Evolutionary conservation across 2,888 invertebrate genomes (phyloP).

Genomic region (Euzophera pinguis): DNA sequence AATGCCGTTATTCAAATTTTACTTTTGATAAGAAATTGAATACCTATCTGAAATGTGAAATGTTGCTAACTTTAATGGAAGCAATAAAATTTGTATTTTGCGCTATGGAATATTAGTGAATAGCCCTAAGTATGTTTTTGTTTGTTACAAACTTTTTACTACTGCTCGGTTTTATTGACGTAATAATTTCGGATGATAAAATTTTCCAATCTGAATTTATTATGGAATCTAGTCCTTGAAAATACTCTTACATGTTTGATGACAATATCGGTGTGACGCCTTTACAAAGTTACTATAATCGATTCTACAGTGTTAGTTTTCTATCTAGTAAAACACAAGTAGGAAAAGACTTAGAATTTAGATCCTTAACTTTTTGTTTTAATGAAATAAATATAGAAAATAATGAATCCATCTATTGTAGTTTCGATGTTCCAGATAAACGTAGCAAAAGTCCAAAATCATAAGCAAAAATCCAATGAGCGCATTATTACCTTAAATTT

Average conservation of each 20-base stretch:
- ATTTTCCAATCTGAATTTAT: no score
- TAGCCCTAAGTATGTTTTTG: slow-evolving; percentile 1
- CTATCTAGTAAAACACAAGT: no score
- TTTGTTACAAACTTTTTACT: slow-evolving; percentile 4
- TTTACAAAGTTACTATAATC: no score
- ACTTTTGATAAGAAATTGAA: slow-evolving; percentile 69
- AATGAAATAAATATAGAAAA: no score
- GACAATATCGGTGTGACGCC: no score
- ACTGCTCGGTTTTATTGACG: not conserved
- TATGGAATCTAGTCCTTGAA: no score
- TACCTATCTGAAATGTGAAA: slow-evolving; percentile 54
- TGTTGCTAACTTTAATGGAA: slow-evolving; percentile 49
- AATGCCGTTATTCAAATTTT: slow-evolving; percentile 68
- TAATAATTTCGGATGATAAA: not conserved
- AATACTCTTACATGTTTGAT: no score
- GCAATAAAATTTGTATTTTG: slow-evolving; percentile 39
- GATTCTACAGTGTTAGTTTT: no score
- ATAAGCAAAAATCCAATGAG: not conserved
- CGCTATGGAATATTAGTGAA: slow-evolving; percentile 6
- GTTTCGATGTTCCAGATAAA: not conserved
- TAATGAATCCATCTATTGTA: no score
- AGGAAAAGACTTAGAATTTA: no score
- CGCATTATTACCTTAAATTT: slow-evolving; percentile 16
- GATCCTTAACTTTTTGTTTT: no score
- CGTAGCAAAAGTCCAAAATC: not conserved